phyloP scores from a whole-genome alignment of 2,888 invertebrate genomes.

The Bombylius discolor region DNA sequence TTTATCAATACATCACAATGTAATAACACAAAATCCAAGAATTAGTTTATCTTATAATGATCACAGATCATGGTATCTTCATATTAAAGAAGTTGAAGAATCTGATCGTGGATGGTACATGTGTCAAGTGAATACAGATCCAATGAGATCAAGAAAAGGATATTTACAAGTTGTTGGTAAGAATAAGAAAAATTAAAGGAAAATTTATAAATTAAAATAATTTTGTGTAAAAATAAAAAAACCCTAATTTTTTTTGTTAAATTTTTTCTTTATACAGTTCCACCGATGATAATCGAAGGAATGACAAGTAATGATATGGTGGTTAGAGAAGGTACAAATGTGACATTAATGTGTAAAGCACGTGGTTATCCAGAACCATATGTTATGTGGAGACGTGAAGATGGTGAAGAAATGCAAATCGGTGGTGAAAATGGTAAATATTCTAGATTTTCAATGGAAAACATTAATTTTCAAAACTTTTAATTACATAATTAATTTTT shows the following conservation, averaged over 20 bases:
- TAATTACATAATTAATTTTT: neutral
- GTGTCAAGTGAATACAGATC: constrained; percentile 88
- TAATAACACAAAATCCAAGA: constrained; percentile 80
- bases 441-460: neutral
- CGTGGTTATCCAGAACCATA: constrained; percentile 82
- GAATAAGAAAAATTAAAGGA: constrained; percentile 25
- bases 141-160: constrained; percentile 82
- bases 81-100: constrained; percentile 78
- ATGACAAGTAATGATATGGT: constrained; percentile 88
- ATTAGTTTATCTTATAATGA: constrained; percentile 79
- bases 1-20: constrained; percentile 80
- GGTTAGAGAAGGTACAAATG: constrained; percentile 77
- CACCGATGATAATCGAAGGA: constrained; percentile 77
- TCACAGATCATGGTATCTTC: constrained; percentile 83
- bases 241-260: neutral
- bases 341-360: constrained; percentile 76
- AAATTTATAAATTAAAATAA: neutral
- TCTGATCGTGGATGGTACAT: constrained; percentile 82
- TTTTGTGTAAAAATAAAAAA: too few relatives aligned
- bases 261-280: constrained; percentile 52
- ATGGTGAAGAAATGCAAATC: constrained; percentile 77
- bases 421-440: constrained; percentile 72
- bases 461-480: neutral
- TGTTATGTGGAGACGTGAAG: constrained; percentile 85
- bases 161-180: constrained; percentile 85